These are phyloP conservation scores for Tuta absoluta DNA, from an alignment of 2,888 invertebrate genomes.

Conservation along the genomic window DNA sequence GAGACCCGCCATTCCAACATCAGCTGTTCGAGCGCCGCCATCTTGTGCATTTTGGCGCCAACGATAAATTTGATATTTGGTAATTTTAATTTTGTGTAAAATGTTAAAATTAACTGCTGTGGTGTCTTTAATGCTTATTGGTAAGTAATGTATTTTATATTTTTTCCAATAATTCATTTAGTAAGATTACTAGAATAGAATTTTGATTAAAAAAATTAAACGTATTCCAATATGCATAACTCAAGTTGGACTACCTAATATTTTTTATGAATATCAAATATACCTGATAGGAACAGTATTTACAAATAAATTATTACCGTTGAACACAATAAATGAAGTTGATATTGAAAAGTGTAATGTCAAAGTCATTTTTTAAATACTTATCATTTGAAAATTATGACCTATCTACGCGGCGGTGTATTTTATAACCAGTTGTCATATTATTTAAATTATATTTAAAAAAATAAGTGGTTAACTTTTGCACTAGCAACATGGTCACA, in stretches of 20 bases:
- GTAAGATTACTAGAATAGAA: neutral
- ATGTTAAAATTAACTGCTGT: constrained; percentile 69
- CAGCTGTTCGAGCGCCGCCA: constrained; percentile 43
- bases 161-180: neutral
- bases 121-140: constrained; percentile 66
- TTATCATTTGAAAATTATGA: too few relatives aligned
- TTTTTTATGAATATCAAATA: too few relatives aligned
- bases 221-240: neutral
- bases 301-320: too few relatives aligned
- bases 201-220: neutral
- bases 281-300: too few relatives aligned
- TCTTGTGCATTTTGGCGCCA: constrained; percentile 43
- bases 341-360: too few relatives aligned
- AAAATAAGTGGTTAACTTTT: constrained; percentile 24
- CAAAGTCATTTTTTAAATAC: too few relatives aligned
- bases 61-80: constrained; percentile 22
- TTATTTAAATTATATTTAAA: neutral
- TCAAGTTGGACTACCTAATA: neutral
- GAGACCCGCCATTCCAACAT: constrained; percentile 46
- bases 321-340: too few relatives aligned
- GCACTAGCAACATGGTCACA: constrained; percentile 65
- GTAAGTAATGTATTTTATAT: constrained; percentile 49
- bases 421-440: too few relatives aligned
- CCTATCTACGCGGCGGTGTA: too few relatives aligned
- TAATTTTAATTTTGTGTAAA: constrained; percentile 31